These are phyloP conservation scores for Oscheius sp. DNA, from an alignment of 2,888 invertebrate genomes.

Conservation along the genomic window DNA sequence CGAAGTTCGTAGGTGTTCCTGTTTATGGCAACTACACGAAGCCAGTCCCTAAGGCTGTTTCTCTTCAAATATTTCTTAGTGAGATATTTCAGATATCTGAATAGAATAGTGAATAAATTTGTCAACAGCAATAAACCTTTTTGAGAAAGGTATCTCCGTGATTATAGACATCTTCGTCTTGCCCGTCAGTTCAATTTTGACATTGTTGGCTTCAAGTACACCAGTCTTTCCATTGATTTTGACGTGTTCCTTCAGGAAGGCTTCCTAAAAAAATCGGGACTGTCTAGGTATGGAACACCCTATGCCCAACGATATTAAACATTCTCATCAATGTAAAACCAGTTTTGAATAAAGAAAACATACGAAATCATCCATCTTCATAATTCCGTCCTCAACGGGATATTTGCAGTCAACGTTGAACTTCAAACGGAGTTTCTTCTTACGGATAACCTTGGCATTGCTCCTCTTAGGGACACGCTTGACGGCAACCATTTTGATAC, in stretches of 20 bases:
- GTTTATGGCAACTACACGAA: constrained; percentile 94
- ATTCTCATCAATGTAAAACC: too few species aligned
- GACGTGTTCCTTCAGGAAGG: constrained; percentile 76
- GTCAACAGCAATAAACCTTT: constrained; percentile 78
- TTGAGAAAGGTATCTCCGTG: constrained; percentile 85
- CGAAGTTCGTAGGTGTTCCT: constrained; percentile 97
- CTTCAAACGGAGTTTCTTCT: constrained; percentile 91
- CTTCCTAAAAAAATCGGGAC: constrained; percentile 75
- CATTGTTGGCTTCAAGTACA: constrained; percentile 92
- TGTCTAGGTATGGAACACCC: constrained; percentile 65
- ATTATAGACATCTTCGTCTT: constrained; percentile 93
- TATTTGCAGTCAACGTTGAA: constrained; percentile 98
- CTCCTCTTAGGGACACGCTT: constrained; percentile 2
- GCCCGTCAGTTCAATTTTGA: constrained; percentile 85
- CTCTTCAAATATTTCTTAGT: constrained; percentile 99
- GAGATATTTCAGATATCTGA: constrained; percentile 94
- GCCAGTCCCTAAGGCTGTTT: constrained; percentile 98
- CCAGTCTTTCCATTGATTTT: constrained; percentile 97
- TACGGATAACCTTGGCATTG: constrained; percentile 77
- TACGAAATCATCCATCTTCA: constrained; percentile 96
- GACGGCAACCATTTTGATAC: constrained; percentile 19
- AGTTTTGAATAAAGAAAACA: constrained; percentile 76
- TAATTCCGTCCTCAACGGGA: constrained; percentile 98
- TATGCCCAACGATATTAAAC: constrained; percentile 49
- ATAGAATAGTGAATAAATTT: constrained; percentile 30